Conservation (phyloP, 1,140 invertebrate genomes). For the Drosophila subobscura region DNA sequence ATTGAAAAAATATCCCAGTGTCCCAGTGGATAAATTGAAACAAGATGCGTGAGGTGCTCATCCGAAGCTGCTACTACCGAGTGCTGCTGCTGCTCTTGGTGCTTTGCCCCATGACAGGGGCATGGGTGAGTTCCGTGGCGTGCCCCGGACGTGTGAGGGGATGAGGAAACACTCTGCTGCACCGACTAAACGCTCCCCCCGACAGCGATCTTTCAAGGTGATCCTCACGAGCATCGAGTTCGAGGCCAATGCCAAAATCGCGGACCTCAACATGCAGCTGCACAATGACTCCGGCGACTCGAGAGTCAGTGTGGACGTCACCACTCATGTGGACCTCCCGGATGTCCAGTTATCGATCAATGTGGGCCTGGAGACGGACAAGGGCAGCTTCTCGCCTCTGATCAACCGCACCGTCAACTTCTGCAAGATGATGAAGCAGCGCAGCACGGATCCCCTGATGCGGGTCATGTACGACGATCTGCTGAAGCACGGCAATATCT, state of each 20-base stretch:
- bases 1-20: conserved; percentile 38
- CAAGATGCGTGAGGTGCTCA: conserved; percentile 51
- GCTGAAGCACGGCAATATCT: conserved; percentile 51
- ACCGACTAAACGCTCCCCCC: conserved; percentile 3
- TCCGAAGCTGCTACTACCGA: conserved; percentile 10
- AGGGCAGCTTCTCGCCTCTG: conserved; percentile 59
- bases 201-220: conserved; percentile 76
- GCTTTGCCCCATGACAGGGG: conserved; percentile 23
- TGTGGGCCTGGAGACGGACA: conserved; percentile 50
- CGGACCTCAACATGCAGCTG: conserved; percentile 58
- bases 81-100: conserved; percentile 29
- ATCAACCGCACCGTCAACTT: conserved; percentile 53
- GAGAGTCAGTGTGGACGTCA: conserved; percentile 31
- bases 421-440: conserved; percentile 71
- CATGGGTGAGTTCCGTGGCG: conserved; percentile 48
- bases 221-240: conserved; percentile 55
- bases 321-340: conserved; percentile 46
- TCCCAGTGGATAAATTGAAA: conserved; percentile 43
- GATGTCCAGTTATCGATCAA: conserved; percentile 42
- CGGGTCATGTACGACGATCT: conserved; percentile 67
- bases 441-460: conserved; percentile 52
- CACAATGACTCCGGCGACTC: conserved; percentile 50
- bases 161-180: too few relatives aligned
- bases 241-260: conserved; percentile 52
- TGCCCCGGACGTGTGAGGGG: too few relatives aligned